phyloP scores from a whole-genome alignment of 2,113 vertebrate genomes.

The Phoenicopterus ruber region DNA sequence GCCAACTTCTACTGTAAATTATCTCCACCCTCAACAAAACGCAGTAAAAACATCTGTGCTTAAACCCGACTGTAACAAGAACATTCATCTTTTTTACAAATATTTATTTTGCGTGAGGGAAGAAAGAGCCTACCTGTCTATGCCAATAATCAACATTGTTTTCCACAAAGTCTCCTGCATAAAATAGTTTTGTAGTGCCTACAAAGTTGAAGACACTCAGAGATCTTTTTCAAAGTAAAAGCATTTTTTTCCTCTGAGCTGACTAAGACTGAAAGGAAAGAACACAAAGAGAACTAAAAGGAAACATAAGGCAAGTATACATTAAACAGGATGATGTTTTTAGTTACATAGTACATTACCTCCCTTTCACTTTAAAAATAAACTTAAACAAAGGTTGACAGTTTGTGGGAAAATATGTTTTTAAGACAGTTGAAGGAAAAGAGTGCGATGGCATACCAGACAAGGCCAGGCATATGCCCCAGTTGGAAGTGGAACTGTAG shows the following conservation, averaged over 20 bases:
- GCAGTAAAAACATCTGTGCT: not conserved
- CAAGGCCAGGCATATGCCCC: not conserved
- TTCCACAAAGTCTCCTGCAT: not conserved
- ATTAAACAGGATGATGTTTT: not conserved
- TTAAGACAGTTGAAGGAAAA: not conserved
- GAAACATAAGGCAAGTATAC: not conserved
- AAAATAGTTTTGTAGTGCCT: not conserved
- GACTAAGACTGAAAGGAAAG: not conserved
- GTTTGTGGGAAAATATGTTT: not conserved
- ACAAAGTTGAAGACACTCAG: not conserved
- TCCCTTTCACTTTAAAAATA: not conserved
- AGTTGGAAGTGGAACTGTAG: not conserved
- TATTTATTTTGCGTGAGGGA: not conserved
- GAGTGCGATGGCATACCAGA: not conserved
- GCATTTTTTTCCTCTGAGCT: not conserved
- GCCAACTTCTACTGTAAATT: not conserved
- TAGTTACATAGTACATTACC: not conserved
- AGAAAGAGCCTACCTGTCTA: not conserved
- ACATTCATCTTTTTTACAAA: not conserved
- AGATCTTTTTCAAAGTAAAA: not conserved
- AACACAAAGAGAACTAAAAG: not conserved
- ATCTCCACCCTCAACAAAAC: not conserved
- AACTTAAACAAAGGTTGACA: not conserved
- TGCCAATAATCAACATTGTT: not conserved
- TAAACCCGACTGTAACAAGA: not conserved